Base-by-base conservation (phyloP, 1,140 invertebrate genomes). In the Aphis gossypii region DNA sequence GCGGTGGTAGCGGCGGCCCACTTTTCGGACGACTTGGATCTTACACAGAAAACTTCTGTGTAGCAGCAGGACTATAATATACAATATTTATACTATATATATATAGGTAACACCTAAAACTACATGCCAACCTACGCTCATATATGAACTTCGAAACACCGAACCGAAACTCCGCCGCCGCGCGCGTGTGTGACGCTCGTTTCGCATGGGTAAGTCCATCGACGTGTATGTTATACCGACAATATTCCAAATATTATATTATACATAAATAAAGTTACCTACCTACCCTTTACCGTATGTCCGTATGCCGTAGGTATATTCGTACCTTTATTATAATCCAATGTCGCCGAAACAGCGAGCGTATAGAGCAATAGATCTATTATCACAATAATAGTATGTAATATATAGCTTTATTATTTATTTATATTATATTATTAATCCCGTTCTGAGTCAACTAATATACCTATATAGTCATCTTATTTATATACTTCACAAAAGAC, bases 201-300 rank as follows among this genome's bases (percentile, higher is more conserved):
- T 93, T 93, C 48, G 14, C 56, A 30, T 86, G 92, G 92, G 92
- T 93, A 93, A 93, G 92, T 89, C 25, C 21, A 14, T 54, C 48
- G 44, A 35, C 48, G 87, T 46, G 87, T 56, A 48, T 9, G 9
- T n/a, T 18, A n/a, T 4, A 76, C n/a, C 30, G 60, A 7, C 60
- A 68, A 11, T 68, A 76, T n/a, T 18, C 14, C 14, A n/a, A 4
- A 14, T n/a, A n/a, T 68, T n/a, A 68, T 68, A 68, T 68, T 14
- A 56, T 68, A 56, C 1, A 25, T 56, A 68, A 68, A 68, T 68
- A 11, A 68, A 11, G 3, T 68, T 14, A 0, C 56, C 56, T 14
- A 0, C 56, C 56, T 30, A 60, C 8, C 8, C 25, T 8, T 3
- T 68, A n/a, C 38, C 38, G 38, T 41, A 41, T 41, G 38, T 41